A percentile compares a stretch with the other conserved stretches of the same genome.
These are phyloP conservation scores for Cynopterus sphinx DNA, from an alignment of 2,797 vertebrate genomes.

Conservation along the genomic window DNA sequence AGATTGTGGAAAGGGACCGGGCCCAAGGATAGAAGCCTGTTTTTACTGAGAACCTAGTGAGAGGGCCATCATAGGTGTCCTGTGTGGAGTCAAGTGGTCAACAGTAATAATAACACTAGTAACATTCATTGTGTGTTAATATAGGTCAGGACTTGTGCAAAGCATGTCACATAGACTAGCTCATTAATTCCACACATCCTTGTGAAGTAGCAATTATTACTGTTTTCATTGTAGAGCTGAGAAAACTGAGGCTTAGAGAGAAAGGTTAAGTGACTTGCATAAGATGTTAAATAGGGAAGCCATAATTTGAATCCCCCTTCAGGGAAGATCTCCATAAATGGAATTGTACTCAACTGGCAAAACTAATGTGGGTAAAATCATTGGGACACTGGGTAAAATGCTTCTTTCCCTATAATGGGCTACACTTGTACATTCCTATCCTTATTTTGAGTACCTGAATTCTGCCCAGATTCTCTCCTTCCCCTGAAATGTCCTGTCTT, in stretches of 20 bases:
- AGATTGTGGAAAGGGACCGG: background rate
- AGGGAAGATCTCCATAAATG: background rate
- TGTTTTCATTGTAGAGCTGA: background rate
- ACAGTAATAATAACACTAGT: background rate
- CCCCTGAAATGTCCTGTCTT: background rate
- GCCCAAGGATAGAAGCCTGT: background rate
- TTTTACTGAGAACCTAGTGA: background rate
- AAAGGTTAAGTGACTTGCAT: background rate
- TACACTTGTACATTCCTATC: background rate
- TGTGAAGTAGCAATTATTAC: background rate
- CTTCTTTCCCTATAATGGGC: background rate
- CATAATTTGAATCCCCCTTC: background rate
- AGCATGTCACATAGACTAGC: background rate
- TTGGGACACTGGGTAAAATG: background rate
- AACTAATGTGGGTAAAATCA: background rate
- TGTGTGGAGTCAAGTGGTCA: background rate
- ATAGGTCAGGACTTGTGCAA: background rate
- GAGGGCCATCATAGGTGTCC: background rate
- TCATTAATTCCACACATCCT: background rate
- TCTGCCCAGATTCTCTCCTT: background rate
- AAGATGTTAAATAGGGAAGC: background rate
- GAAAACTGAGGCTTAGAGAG: background rate
- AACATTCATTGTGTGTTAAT: background rate
- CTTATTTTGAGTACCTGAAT: background rate
- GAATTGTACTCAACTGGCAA: background rate